phyloP scores from a whole-genome alignment of 1,140 invertebrate genomes.

The Lucilia cuprina region DNA sequence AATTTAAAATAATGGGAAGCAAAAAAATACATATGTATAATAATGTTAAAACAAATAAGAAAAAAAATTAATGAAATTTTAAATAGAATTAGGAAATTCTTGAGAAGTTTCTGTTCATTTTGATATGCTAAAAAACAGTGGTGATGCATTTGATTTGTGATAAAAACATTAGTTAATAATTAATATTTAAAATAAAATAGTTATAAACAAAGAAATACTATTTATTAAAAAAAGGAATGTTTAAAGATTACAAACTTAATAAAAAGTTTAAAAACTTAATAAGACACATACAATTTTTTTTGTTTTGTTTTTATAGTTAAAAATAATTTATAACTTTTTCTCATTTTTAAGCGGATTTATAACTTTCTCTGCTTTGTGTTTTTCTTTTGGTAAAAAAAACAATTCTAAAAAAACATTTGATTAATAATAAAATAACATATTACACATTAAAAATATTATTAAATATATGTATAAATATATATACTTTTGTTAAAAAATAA shows the following conservation, averaged over 20 bases:
- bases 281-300: constrained; percentile 19
- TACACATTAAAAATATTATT: constrained; percentile 9
- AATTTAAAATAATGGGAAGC: not conserved
- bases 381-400: not conserved
- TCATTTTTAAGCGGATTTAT: not conserved
- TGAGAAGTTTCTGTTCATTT: not conserved
- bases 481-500: not conserved
- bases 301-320: constrained; percentile 9
- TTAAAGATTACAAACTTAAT: constrained; percentile 34
- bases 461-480: not conserved
- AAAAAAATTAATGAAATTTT: not conserved
- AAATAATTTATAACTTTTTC: constrained; percentile 1
- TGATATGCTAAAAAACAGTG: not conserved
- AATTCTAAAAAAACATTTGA: constrained; percentile 17
- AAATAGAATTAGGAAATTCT: not conserved
- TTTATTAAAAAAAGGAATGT: constrained; percentile 19
- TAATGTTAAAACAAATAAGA: not conserved
- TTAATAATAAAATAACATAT: constrained; percentile 1
- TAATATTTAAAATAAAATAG: not conserved
- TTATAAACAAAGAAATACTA: constrained; percentile 10
- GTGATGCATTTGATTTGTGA: not conserved
- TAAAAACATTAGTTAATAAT: not conserved
- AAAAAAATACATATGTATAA: not conserved
- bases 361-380: not conserved
- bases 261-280: constrained; percentile 31